phyloP scores from a whole-genome alignment of 2,113 vertebrate genomes.

The Bungarus multicinctus region DNA sequence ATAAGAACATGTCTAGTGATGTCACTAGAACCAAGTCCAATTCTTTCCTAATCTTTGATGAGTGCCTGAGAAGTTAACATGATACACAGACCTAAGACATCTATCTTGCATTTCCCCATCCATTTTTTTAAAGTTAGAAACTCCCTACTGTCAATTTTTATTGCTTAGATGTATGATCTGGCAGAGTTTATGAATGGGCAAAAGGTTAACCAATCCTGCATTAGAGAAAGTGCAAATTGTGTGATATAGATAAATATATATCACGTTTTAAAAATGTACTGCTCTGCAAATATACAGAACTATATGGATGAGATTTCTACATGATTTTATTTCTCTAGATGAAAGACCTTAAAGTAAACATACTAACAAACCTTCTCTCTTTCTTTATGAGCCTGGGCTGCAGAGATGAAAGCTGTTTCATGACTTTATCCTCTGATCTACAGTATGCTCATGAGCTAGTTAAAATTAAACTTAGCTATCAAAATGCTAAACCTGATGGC shows the following conservation, averaged over 20 bases:
- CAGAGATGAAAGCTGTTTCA: conserved; percentile 54
- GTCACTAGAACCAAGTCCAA: background rate
- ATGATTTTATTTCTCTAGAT: background rate
- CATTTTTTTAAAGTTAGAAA: background rate
- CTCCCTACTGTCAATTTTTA: background rate
- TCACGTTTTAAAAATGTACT: background rate
- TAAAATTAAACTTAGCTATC: conserved; percentile 84
- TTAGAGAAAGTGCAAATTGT: background rate
- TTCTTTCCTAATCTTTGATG: background rate
- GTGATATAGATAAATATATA: background rate
- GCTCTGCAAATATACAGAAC: background rate
- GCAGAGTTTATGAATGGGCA: background rate
- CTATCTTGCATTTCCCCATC: background rate
- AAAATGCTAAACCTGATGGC: conserved; percentile 81
- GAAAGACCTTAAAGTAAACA: background rate
- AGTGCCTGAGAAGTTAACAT: background rate
- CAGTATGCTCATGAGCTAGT: conserved; percentile 74
- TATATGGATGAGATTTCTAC: background rate
- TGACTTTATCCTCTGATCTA: conserved; percentile 72
- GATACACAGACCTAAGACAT: background rate
- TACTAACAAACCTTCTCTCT: conserved; percentile 33
- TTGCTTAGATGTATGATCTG: background rate
- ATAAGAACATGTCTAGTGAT: background rate
- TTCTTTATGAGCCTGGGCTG: conserved; percentile 47
- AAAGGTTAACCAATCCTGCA: background rate